phyloP scores from a whole-genome alignment of 2,888 invertebrate genomes.

The Thereva nobilitata region DNA sequence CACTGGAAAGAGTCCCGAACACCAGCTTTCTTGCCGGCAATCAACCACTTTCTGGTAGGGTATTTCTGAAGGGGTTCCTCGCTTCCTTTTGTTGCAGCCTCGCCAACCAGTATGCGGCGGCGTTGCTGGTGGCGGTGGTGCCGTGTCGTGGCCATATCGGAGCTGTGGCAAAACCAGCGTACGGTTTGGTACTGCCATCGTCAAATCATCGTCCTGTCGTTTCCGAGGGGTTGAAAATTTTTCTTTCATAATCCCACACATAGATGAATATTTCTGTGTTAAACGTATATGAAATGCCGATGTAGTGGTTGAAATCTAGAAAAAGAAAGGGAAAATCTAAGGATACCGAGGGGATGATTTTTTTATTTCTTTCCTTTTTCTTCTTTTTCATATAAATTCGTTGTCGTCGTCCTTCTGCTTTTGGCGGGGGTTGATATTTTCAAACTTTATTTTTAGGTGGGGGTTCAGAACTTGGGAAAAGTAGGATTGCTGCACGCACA shows the following conservation, averaged over 20 bases:
- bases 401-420: conserved; percentile 1
- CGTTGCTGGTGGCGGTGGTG: conserved; percentile 38
- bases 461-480: conserved; percentile 17
- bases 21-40: conserved; percentile 18
- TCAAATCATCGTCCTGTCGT: conserved; percentile 33
- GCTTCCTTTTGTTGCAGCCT: neutral
- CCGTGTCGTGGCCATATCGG: conserved; percentile 30
- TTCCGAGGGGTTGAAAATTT: conserved; percentile 27
- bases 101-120: conserved; percentile 38
- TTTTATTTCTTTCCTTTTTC: conserved; percentile 23
- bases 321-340: conserved; percentile 6
- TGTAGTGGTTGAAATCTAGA: neutral
- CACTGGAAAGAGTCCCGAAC: neutral
- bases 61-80: neutral
- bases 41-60: conserved; percentile 21
- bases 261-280: too few relatives aligned
- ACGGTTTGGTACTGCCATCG: conserved; percentile 30
- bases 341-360: conserved; percentile 15
- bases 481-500: conserved; percentile 1
- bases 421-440: conserved; percentile 24
- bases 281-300: too few relatives aligned
- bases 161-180: conserved; percentile 19
- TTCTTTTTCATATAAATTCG: conserved; percentile 20
- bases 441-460: conserved; percentile 18
- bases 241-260: conserved; percentile 3